Base-by-base conservation (phyloP, 2,797 vertebrate genomes). In the Periparus ater region DNA sequence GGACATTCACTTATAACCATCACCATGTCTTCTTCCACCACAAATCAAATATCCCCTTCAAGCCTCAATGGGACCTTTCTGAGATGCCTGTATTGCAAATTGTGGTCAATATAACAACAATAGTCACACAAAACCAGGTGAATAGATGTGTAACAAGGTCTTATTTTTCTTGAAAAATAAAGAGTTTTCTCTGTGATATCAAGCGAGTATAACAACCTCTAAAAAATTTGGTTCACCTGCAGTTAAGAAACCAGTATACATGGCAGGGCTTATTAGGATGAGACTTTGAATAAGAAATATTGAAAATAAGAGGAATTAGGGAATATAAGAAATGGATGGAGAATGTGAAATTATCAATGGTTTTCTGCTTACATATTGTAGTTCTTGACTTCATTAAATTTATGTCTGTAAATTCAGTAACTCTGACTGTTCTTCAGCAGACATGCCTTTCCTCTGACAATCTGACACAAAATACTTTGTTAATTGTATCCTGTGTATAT, bases 101-200 rank as follows among this genome's bases (percentile, higher is more conserved):
- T 50, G 47, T 18, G 14, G 26, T 9, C 27, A 63, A 25, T 27
- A 18, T 5, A 10, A 30, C 0, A 1, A 17, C 0, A 0, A 32
- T 23, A 3, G 26, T 40, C 18, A 53, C 17, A 67, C 2, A 27
- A 60, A 29, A 25, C 10, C 29, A 38, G 15, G 38, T 4, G 30
- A 89, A 34, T 7, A 54, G 11, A 81, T 45, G 8, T 29, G 10
- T 6, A 71, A 22, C 4, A 54, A 44, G 13, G 7, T 27, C 58
- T 30, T 32, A 44, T 45, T 66, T 70, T 79, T 13, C 13, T 22
- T 36, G 5, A 29, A 54, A 60, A n/a, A 44, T 2, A 14, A 19
- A 2, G 2, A 0, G 0, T 30, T 81, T 81, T 63, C 17, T 62
- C 4, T 30, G 14, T 51, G 8, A 50, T 23, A 1, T 44, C 40